These are phyloP conservation scores for Gobionotothen gibberifrons DNA, from an alignment of 2,797 vertebrate species.

Conservation along the genomic window DNA sequence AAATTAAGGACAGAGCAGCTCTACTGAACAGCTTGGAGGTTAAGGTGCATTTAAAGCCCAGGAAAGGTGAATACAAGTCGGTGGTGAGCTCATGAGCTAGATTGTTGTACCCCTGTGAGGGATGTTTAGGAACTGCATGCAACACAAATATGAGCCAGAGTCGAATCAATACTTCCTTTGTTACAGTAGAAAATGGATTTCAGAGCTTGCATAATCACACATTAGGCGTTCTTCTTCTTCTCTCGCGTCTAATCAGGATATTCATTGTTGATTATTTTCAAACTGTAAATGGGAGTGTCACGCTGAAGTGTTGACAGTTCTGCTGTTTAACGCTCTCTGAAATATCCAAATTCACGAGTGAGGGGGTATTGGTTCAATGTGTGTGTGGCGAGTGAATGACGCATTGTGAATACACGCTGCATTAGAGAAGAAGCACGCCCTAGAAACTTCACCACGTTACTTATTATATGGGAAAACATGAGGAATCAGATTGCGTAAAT, in stretches of 20 bases:
- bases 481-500: conserved; percentile 1
- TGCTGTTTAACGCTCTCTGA: not conserved
- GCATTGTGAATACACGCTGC: not conserved
- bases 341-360: not conserved
- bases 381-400: conserved; percentile 10
- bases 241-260: not conserved
- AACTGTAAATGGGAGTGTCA: not conserved
- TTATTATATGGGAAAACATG: not conserved
- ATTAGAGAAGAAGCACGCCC: conserved; percentile 1
- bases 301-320: not conserved
- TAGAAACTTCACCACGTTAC: conserved; percentile 23
- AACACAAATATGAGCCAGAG: conserved; percentile 4
- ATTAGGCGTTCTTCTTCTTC: conserved; percentile 8
- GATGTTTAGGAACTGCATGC: not conserved
- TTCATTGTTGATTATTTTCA: conserved; percentile 8
- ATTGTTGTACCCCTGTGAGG: not conserved
- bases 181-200: conserved; percentile 13
- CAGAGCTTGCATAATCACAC: not conserved
- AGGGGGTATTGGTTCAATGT: not conserved
- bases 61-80: not conserved
- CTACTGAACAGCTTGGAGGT: too few species aligned
- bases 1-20: not conserved
- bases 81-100: not conserved
- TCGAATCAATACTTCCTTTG: conserved; percentile 27
- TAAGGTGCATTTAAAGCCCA: not conserved